Conservation (phyloP, 2,113 vertebrate species). For the Polyodon spathula region DNA sequence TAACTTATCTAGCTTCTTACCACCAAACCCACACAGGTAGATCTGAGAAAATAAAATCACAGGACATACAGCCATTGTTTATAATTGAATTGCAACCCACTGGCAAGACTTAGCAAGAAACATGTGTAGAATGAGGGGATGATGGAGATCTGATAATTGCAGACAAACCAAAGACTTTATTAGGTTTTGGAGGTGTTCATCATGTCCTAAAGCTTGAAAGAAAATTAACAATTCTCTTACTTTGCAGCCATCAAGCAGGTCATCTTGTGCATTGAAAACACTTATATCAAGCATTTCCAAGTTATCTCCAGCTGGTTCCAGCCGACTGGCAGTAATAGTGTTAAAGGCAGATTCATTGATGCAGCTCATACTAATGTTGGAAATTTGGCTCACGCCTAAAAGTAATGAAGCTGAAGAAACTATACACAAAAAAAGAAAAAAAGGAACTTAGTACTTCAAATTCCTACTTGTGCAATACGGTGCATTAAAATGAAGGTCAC, state of each 20-base stretch:
- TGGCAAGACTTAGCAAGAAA: neutral
- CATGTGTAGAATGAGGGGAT: neutral
- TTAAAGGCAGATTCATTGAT: slow-evolving; percentile 70
- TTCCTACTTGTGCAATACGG: too few relatives aligned
- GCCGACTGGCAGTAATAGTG: slow-evolving; percentile 52
- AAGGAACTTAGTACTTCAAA: neutral
- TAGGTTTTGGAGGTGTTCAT: too few relatives aligned
- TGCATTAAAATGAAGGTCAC: too few relatives aligned
- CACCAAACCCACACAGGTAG: slow-evolving; percentile 78
- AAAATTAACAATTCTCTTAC: slow-evolving; percentile 41
- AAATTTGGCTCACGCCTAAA: slow-evolving; percentile 86
- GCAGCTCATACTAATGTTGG: slow-evolving; percentile 64
- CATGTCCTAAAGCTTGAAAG: too few relatives aligned
- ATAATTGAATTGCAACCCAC: neutral
- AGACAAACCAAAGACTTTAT: too few relatives aligned
- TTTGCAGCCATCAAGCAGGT: slow-evolving; percentile 88
- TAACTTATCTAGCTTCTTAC: slow-evolving; percentile 82
- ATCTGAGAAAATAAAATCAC: slow-evolving; percentile 50
- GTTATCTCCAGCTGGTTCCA: slow-evolving; percentile 62
- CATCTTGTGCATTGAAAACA: slow-evolving; percentile 65
- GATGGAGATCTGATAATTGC: neutral
- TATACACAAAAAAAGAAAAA: neutral
- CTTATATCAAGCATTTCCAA: slow-evolving; percentile 73
- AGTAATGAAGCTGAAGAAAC: slow-evolving; percentile 46
- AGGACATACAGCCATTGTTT: neutral